Percentiles rank a stretch among this genome's conserved stretches.
Conservation (phyloP, 2,113 vertebrate genomes). For the Corydoras sp. region DNA sequence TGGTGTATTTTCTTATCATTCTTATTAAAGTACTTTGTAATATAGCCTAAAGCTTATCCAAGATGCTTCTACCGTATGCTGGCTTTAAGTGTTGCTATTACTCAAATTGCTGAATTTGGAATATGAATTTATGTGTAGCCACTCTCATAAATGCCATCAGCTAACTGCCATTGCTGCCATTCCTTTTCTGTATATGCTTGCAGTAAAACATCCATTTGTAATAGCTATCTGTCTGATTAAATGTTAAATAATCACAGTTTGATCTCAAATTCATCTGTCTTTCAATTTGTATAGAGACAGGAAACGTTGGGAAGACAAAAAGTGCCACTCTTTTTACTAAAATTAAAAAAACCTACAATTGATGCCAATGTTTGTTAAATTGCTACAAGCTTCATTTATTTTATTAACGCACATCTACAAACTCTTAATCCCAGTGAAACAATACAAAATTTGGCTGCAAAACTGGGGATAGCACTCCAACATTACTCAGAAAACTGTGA, state of each 20-base stretch:
- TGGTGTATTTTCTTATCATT: constrained; percentile 8
- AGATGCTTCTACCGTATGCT: not conserved
- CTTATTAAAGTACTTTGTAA: constrained; percentile 2
- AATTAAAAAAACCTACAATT: too few relatives aligned
- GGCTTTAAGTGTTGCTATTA: constrained; percentile 5
- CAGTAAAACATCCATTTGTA: not conserved
- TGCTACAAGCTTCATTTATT: too few relatives aligned
- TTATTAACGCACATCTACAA: too few relatives aligned
- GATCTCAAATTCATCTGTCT: constrained; percentile 27
- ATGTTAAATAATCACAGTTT: constrained; percentile 20
- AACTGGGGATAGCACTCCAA: too few relatives aligned
- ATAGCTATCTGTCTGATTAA: constrained; percentile 15
- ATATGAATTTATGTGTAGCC: not conserved
- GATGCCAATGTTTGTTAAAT: too few relatives aligned
- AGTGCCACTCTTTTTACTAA: too few relatives aligned
- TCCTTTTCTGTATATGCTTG: not conserved
- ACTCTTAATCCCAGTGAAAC: too few relatives aligned
- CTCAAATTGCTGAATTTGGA: constrained; percentile 11
- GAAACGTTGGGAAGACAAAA: not conserved
- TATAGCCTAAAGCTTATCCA: not conserved
- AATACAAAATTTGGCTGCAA: too few relatives aligned
- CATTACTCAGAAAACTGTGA: too few relatives aligned
- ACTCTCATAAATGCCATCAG: not conserved
- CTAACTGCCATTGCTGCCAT: constrained; percentile 1
- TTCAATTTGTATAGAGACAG: constrained; percentile 14